Evolutionary conservation across 1,140 invertebrate species (phyloP), one percentile per base, ranked within the genome.

Genomic region (Apis florea): DNA sequence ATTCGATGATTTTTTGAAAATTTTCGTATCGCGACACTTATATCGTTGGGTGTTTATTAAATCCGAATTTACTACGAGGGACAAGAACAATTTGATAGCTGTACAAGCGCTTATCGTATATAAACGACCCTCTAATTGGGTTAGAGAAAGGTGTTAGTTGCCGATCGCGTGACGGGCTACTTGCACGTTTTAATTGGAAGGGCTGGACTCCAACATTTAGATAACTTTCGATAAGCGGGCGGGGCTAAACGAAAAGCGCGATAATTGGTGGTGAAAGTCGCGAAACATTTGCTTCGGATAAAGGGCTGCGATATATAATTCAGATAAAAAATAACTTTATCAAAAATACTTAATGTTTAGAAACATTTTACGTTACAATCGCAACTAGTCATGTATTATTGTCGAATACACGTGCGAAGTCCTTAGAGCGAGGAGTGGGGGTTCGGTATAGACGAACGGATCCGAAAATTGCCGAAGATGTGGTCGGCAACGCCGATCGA

Each of bases 141-240:
- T 89, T 88, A 89, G 73, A 76, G 85, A 70, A 76, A 87, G 80
- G 84, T 86, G 87, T 89, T 84, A 56, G 63, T 68, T 17, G 70
- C 31, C 54, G 84, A 82, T 89, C 87, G 87, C 86, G 87, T 88
- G 87, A 88, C 87, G 71, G 26, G 69, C 63, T 82, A 78, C 84
- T 83, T 75, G 83, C 79, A 81, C 85, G 87, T 89, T 89, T 89
- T 86, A 89, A 89, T 88, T 88, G 87, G 73, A 71, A 85, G 79
- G 72, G 87, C n/a, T 85, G 86, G 31, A 83, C 70, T 66, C 73
- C 71, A 67, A 78, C 83, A 81, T 88, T 88, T 88, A 88, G 86
- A 70, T 78, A 88, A 88, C 86, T 88, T 87, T 88, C 88, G 86
- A 88, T 88, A 88, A 88, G 87, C 87, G 70, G 86, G 77, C 80